These are phyloP conservation scores for Pedionomus torquatus DNA, from an alignment of 2,113 vertebrate genomes.

Conservation along the genomic window DNA sequence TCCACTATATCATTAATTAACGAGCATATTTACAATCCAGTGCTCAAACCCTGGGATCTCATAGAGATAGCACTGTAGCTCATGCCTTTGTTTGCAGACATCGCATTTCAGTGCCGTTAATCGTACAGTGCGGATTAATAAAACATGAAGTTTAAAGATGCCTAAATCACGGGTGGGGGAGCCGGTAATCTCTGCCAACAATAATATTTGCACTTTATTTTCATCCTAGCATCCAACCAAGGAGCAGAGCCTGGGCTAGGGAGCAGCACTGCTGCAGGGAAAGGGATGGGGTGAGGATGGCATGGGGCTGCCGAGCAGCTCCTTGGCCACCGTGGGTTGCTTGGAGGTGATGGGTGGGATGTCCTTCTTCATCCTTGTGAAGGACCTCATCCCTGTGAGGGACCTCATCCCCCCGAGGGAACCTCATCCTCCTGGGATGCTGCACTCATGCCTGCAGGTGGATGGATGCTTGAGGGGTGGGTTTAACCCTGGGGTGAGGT, in stretches of 20 bases:
- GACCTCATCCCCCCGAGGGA: not conserved
- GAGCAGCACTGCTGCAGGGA: not conserved
- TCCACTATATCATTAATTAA: not conserved
- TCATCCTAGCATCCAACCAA: not conserved
- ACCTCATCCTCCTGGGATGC: not conserved
- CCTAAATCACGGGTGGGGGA: constrained; percentile 7
- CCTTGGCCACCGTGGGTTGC: not conserved
- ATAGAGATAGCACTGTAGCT: not conserved
- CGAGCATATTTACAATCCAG: accelerated
- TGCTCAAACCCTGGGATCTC: not conserved
- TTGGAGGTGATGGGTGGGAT: accelerated
- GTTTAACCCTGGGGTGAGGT: not conserved
- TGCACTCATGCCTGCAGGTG: not conserved
- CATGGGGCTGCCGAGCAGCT: accelerated
- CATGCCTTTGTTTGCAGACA: constrained; percentile 43
- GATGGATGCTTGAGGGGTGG: not conserved
- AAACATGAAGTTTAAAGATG: constrained; percentile 47
- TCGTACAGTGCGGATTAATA: not conserved
- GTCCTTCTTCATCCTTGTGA: accelerated
- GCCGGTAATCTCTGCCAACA: constrained; percentile 24
- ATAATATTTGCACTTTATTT: constrained; percentile 46
- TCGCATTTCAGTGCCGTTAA: not conserved
- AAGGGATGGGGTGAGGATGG: not conserved
- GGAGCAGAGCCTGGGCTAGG: not conserved
- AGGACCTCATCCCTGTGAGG: not conserved